phyloP scores from a whole-genome alignment of 2,888 invertebrate species.

The Heliconius ethilla region DNA sequence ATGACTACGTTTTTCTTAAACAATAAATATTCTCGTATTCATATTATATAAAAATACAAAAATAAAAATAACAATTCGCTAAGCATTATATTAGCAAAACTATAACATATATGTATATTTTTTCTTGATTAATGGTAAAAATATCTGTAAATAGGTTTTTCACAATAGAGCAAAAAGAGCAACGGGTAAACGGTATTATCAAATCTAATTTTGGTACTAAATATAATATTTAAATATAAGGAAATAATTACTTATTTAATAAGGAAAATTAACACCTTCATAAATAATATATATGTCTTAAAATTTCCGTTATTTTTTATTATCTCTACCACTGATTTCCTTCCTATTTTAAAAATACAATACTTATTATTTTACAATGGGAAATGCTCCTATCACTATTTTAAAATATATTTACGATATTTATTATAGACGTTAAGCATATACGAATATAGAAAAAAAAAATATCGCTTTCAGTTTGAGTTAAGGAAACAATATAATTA shows the following conservation, averaged over 20 bases:
- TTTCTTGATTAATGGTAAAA: neutral
- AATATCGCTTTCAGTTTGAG: neutral
- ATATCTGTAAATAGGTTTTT: neutral
- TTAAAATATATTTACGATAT: neutral
- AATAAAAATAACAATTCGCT: conserved; percentile 6
- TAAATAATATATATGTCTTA: neutral
- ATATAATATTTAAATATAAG: conserved; percentile 3
- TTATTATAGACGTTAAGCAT: neutral
- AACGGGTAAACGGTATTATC: neutral
- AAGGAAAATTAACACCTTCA: neutral
- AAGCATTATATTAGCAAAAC: neutral
- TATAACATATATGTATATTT: too few species aligned
- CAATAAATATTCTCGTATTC: neutral
- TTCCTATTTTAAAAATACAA: too few species aligned
- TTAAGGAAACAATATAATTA: neutral
- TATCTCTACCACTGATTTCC: too few species aligned
- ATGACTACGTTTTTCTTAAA: neutral
- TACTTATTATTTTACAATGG: too few species aligned
- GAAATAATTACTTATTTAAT: neutral
- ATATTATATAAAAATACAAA: neutral
- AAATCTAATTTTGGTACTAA: neutral
- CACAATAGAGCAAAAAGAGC: conserved; percentile 2
- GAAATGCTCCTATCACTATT: neutral
- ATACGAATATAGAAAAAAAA: neutral
- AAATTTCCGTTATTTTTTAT: neutral